Evolutionary conservation across 2,888 invertebrate species (phyloP).

Genomic region (Periphyllus acericola): DNA sequence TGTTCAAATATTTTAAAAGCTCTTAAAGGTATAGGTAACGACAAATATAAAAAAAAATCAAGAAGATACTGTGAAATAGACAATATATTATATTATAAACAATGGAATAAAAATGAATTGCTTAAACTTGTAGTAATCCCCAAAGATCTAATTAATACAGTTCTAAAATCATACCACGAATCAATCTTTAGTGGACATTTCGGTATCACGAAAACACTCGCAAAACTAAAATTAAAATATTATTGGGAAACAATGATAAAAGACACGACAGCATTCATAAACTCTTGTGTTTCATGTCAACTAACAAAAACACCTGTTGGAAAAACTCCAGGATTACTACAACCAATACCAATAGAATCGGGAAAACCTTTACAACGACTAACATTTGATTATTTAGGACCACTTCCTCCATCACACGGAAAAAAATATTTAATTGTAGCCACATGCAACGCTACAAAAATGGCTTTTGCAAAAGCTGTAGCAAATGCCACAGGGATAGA

Average conservation of each 20-base stretch:
- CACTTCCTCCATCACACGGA: not conserved
- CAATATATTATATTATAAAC: slow-evolving; percentile 3
- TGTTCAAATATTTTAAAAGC: not conserved
- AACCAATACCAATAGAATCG: slow-evolving; percentile 40
- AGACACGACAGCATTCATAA: slow-evolving; percentile 40
- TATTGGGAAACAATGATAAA: slow-evolving; percentile 33
- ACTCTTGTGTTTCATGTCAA: no score
- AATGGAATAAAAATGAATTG: not conserved
- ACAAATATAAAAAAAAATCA: slow-evolving; percentile 23
- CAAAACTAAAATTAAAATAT: slow-evolving; percentile 34
- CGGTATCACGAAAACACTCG: slow-evolving; percentile 22
- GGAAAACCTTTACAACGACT: not conserved
- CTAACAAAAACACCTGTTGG: no score
- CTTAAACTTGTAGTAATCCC: not conserved
- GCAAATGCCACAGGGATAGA: not conserved
- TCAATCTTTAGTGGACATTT: slow-evolving; percentile 31
- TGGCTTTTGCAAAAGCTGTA: slow-evolving; percentile 20
- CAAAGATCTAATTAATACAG: not conserved
- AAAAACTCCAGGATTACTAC: slow-evolving; percentile 37
- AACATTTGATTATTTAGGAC: slow-evolving; percentile 50
- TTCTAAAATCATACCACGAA: slow-evolving; percentile 52
- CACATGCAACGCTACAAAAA: not conserved
- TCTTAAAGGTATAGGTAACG: not conserved
- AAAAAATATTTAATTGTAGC: slow-evolving; percentile 18
- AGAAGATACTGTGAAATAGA: slow-evolving; percentile 14